phyloP scores from a whole-genome alignment of 2,888 invertebrate genomes.

The Cantharis nigra region DNA sequence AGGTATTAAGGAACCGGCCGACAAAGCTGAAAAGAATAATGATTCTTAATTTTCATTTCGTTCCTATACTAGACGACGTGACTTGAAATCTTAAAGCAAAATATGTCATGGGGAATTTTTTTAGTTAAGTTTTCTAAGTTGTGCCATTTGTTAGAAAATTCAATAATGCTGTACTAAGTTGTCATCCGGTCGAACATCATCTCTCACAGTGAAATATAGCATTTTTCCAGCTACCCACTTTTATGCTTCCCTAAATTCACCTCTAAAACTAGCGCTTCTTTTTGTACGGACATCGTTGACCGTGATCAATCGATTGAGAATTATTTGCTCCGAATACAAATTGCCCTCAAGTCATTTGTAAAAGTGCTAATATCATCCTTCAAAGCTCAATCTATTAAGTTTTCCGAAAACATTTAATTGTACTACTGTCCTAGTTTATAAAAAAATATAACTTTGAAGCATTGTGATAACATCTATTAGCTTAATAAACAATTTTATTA shows the following conservation, averaged over 20 bases:
- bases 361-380: conserved; percentile 46
- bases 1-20: conserved; percentile 56
- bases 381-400: conserved; percentile 45
- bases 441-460: neutral
- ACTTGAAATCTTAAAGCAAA: conserved; percentile 52
- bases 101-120: conserved; percentile 55
- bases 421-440: conserved; percentile 13
- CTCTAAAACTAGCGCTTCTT: conserved; percentile 26
- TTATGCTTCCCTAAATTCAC: conserved; percentile 27
- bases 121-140: conserved; percentile 50
- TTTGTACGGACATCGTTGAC: conserved; percentile 40
- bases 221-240: conserved; percentile 35
- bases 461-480: neutral
- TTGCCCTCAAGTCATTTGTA: conserved; percentile 46
- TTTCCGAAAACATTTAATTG: conserved; percentile 42
- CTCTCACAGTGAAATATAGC: conserved; percentile 55
- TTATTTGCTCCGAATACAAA: conserved; percentile 45
- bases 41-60: conserved; percentile 59
- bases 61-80: conserved; percentile 56
- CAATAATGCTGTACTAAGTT: conserved; percentile 56
- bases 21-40: conserved; percentile 59
- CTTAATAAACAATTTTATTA: neutral
- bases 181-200: conserved; percentile 55
- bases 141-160: conserved; percentile 57
- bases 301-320: conserved; percentile 45